Evolutionary conservation across 2,113 vertebrate genomes (phyloP).

Genomic region (Fregata magnificens): DNA sequence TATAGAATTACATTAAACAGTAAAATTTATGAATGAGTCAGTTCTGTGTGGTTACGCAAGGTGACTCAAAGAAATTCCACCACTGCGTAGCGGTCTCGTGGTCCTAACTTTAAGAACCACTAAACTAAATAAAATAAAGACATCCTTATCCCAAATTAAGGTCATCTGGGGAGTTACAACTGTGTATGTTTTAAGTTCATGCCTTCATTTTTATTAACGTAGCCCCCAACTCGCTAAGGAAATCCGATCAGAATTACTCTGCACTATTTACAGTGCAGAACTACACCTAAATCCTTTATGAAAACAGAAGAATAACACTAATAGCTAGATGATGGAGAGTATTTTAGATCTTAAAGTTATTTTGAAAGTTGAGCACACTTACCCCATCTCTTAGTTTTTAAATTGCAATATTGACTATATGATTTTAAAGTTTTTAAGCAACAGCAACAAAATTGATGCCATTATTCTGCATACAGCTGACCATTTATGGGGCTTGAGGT

Average conservation of each 20-base stretch:
- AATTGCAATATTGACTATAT: not conserved
- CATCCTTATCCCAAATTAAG: not conserved
- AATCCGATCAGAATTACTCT: not conserved
- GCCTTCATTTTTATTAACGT: not conserved
- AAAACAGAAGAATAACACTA: not conserved
- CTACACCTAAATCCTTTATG: not conserved
- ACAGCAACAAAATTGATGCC: not conserved
- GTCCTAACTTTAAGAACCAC: not conserved
- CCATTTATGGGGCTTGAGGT: not conserved
- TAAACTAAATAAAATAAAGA: constrained; percentile 29
- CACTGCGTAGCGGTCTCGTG: not conserved
- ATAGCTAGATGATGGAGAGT: not conserved
- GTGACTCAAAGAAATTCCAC: constrained; percentile 7
- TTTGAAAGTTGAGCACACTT: not conserved
- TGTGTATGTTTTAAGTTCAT: not conserved
- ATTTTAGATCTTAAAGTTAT: not conserved
- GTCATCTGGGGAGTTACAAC: not conserved
- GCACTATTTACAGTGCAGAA: not conserved
- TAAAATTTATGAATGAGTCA: constrained; percentile 35
- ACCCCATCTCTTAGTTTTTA: not conserved
- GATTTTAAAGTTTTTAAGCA: not conserved
- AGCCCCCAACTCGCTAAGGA: not conserved
- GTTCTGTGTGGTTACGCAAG: not conserved
- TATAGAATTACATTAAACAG: constrained; percentile 5
- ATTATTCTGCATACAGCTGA: not conserved